A percentile compares a stretch with the other conserved stretches of the same genome.
Evolutionary conservation across 1,140 invertebrate genomes (phyloP).

Genomic region (Bombus waltoni): DNA sequence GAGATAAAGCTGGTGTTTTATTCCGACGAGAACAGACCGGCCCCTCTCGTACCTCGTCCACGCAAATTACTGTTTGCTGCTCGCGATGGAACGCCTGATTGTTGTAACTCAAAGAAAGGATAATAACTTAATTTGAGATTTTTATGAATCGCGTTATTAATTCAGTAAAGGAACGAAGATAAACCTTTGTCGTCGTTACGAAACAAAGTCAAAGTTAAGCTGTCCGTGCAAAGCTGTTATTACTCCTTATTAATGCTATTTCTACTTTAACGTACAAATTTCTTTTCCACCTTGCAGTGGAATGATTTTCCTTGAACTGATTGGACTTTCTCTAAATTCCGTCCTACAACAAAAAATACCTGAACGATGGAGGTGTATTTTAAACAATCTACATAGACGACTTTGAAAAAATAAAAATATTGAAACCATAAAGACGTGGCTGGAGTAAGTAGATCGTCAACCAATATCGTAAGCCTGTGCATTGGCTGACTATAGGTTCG

Average conservation of each 20-base stretch:
- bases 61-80: neutral
- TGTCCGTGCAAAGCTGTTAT: neutral
- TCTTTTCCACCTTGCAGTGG: neutral
- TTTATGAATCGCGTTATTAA: neutral
- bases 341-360: neutral
- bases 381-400: too few relatives aligned
- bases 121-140: neutral
- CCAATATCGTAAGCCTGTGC: too few relatives aligned
- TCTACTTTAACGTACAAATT: neutral
- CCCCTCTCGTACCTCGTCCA: neutral
- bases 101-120: neutral
- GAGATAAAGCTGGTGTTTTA: constrained; percentile 29
- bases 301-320: neutral
- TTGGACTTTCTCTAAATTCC: too few relatives aligned
- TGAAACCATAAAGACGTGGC: too few relatives aligned
- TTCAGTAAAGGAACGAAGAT: neutral
- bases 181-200: neutral
- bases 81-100: neutral
- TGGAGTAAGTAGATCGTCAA: too few relatives aligned
- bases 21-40: neutral
- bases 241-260: neutral
- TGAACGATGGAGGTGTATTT: neutral
- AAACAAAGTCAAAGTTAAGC: neutral
- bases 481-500: neutral
- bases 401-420: too few relatives aligned